Evolutionary conservation across 1,140 invertebrate genomes (phyloP).

Genomic region (Homalodisca vitripennis): DNA sequence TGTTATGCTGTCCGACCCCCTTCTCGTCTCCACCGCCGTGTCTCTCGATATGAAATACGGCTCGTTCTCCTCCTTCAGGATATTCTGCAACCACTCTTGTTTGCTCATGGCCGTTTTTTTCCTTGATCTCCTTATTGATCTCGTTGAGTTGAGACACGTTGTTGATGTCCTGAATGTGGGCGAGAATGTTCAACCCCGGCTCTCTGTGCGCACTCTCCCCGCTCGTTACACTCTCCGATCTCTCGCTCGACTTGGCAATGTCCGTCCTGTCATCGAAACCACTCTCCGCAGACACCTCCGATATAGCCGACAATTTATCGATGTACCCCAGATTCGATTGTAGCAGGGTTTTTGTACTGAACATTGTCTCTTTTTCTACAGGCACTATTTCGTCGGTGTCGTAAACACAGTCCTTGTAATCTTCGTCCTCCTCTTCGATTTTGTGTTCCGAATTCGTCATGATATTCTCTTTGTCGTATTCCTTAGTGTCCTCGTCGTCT

Average conservation of each 20-base stretch:
- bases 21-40: not conserved
- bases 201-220: not conserved
- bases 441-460: not conserved
- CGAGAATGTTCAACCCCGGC: conserved; percentile 7
- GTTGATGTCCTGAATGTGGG: conserved; percentile 17
- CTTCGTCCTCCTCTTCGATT: not conserved
- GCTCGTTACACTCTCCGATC: not conserved
- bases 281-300: conserved; percentile 11
- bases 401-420: not conserved
- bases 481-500: not conserved
- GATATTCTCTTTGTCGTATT: not conserved
- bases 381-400: not conserved
- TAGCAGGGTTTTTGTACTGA: not conserved
- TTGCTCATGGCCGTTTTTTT: not conserved
- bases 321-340: conserved; percentile 1
- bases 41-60: not conserved
- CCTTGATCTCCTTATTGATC: not conserved
- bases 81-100: conserved; percentile 21
- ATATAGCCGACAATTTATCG: conserved; percentile 23
- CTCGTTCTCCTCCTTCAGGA: conserved; percentile 2
- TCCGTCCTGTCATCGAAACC: conserved; percentile 4
- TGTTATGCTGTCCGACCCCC: not conserved
- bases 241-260: not conserved
- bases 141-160: not conserved
- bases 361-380: conserved; percentile 5